Percentiles rank a stretch among this genome's conserved stretches.
Evolutionary conservation across 2,113 vertebrate species (phyloP).

Genomic region (Ameiurus melas): DNA sequence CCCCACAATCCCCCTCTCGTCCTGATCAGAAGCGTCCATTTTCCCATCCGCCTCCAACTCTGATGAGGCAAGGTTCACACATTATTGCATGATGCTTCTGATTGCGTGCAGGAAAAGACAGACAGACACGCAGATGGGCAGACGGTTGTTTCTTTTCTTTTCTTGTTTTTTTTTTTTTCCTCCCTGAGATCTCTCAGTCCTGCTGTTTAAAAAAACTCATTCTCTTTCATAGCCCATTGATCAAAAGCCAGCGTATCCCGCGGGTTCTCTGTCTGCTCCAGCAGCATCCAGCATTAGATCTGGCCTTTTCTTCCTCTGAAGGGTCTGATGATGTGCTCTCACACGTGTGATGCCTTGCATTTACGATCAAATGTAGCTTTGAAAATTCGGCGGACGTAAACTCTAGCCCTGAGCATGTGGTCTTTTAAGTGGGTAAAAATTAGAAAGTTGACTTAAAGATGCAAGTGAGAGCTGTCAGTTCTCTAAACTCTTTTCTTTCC

Average conservation of each 20-base stretch:
- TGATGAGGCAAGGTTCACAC: slow-evolving; percentile 11
- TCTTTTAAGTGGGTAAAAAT: slow-evolving; percentile 41
- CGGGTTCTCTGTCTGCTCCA: neutral
- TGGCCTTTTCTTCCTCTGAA: slow-evolving; percentile 24
- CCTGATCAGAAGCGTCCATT: slow-evolving; percentile 13
- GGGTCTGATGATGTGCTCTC: slow-evolving; percentile 11
- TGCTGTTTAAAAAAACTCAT: slow-evolving; percentile 55
- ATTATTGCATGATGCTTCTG: slow-evolving; percentile 1
- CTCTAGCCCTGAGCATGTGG: neutral
- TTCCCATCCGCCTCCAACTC: slow-evolving; percentile 10
- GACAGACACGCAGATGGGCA: neutral
- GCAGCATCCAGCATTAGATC: neutral
- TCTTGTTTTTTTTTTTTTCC: neutral
- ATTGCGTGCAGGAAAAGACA: slow-evolving; percentile 5
- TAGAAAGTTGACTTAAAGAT: slow-evolving; percentile 39
- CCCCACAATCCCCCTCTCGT: slow-evolving; percentile 21
- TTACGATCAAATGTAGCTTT: slow-evolving; percentile 20
- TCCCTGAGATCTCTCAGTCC: slow-evolving; percentile 37
- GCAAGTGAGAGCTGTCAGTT: slow-evolving; percentile 30
- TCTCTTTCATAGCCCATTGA: slow-evolving; percentile 59
- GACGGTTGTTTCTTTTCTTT: neutral
- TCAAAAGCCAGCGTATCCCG: slow-evolving; percentile 54
- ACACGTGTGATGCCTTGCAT: neutral
- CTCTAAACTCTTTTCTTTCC: slow-evolving; percentile 12
- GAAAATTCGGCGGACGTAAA: slow-evolving; percentile 10